Conservation (phyloP, 1,140 invertebrate species). For the Pteromalus puparum region DNA sequence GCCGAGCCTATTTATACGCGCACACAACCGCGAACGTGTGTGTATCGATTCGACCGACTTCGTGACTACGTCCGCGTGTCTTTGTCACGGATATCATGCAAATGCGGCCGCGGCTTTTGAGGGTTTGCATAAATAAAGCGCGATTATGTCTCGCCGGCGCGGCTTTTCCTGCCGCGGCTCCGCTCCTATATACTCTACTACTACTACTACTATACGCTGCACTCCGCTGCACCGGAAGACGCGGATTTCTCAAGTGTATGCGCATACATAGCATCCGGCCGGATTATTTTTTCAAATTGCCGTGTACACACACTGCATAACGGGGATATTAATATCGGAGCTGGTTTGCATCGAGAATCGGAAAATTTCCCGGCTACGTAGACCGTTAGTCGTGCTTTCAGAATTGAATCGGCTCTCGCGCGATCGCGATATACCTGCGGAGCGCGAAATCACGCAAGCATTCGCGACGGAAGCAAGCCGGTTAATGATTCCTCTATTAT, state of each 20-base stretch:
- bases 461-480: too few relatives aligned
- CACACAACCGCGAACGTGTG: not conserved
- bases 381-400: not conserved
- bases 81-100: conserved; percentile 31
- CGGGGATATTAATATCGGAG: not conserved
- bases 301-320: not conserved
- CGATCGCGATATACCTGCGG: not conserved
- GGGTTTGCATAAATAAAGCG: conserved; percentile 44
- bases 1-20: not conserved
- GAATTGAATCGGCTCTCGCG: too few relatives aligned
- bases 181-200: too few relatives aligned
- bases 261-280: not conserved
- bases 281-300: not conserved
- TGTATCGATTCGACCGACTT: conserved; percentile 45
- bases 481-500: not conserved
- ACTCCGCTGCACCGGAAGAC: conserved; percentile 41
- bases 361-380: not conserved
- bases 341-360: not conserved
- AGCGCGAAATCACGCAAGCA: not conserved
- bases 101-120: conserved; percentile 21
- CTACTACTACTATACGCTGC: not conserved
- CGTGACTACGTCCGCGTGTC: conserved; percentile 25
- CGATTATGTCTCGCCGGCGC: conserved; percentile 7
- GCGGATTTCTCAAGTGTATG: conserved; percentile 18
- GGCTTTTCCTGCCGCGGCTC: conserved; percentile 9